Evolutionary conservation across 2,113 vertebrate genomes (phyloP), one percentile per base, ranked within the genome.

Genomic region (Donacobius atricapilla): DNA sequence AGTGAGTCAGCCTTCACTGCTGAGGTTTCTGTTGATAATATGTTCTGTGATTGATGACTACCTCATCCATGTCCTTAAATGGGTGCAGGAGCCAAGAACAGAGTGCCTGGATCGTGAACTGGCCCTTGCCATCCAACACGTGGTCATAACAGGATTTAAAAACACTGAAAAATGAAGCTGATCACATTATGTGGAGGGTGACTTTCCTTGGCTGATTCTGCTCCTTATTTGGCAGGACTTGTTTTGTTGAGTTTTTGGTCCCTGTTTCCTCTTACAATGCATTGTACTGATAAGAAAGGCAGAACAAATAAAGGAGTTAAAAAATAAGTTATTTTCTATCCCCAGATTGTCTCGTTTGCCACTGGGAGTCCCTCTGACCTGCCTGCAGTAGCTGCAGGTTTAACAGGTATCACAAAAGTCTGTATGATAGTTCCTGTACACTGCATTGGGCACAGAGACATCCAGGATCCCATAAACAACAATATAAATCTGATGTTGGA

Each of bases 1-100:
- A 39, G 56, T 18, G 31, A 0, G 8, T 18, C 1, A 11, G 15
- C n/a, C 1, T 1, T 45, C 60, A 39, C 39, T 0, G 4, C 21
- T 39, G 54, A 37, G n/a, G 13, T 66, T 63, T 39, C 37, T 83
- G n/a, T 39, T 37, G 56, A 3, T 48, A 33, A 9, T 10, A 12
- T 23, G 28, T 27, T 68, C 40, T 51, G 51, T 58, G 63, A 37
- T 12, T 33, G 48, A 64, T 69, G 10, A 9, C 24, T 71, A 40
- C 54, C 30, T 69, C 40, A 60, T 39, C 31, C 40, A 33, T 37
- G 39, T 27, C 53, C 64, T 31, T 65, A 60, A 50, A 37, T 2
- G 18, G 70, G 44, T 8, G 10, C 33, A 33, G 79, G 39, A 77
- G 25, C 47, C 56, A 33, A 53, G 58, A 54, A 9, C 54, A 35